These are phyloP conservation scores for Prunella himalayana DNA, from an alignment of 2,113 vertebrate species.

Conservation along the genomic window DNA sequence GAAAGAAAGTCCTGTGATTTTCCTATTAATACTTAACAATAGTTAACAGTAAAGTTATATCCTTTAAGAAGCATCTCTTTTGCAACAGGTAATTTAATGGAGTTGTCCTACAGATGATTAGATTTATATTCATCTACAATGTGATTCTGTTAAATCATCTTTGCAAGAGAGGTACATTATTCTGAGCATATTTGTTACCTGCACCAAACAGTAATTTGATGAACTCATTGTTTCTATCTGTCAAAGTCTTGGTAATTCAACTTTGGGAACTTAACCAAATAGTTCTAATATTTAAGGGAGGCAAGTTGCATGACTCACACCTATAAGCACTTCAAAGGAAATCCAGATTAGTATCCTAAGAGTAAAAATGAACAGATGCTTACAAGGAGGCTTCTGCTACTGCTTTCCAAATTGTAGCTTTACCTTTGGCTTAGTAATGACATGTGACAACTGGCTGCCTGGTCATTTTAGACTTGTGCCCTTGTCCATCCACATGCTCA, in stretches of 20 bases:
- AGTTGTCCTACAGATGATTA: background rate
- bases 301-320: background rate
- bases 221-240: background rate
- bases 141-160: background rate
- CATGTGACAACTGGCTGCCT: background rate
- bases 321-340: background rate
- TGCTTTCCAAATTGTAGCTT: background rate
- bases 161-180: background rate
- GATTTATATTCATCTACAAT: background rate
- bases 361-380: background rate
- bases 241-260: background rate
- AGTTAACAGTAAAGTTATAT: background rate
- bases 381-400: background rate
- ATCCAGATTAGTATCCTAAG: background rate
- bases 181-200: background rate
- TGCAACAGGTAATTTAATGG: background rate
- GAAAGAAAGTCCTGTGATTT: background rate
- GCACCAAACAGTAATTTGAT: background rate
- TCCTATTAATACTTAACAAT: background rate
- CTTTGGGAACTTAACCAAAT: background rate
- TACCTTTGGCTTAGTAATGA: background rate
- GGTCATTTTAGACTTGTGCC: background rate
- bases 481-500: background rate
- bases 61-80: background rate
- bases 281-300: background rate